Conservation (phyloP, 2,888 invertebrate species). For the Scaptomyza caliginosa region DNA sequence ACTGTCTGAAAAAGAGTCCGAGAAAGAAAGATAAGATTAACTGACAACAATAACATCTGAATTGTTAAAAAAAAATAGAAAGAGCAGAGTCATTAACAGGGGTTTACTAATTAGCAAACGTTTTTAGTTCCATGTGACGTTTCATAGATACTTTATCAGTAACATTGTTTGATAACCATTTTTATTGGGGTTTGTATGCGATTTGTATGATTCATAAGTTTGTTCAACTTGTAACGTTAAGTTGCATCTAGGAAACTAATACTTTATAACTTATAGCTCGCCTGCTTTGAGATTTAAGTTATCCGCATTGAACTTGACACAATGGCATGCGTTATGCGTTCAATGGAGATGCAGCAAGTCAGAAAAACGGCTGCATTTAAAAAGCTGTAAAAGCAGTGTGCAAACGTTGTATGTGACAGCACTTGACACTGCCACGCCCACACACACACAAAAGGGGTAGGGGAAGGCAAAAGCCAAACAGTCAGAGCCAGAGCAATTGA, state of each 20-base stretch:
- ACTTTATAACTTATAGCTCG: background rate
- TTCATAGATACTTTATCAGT: background rate
- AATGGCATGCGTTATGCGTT: constrained; percentile 15
- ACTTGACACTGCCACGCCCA: constrained; percentile 41
- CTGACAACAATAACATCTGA: background rate
- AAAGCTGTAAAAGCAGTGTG: constrained; percentile 43
- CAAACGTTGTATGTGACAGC: constrained; percentile 43
- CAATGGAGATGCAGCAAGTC: constrained; percentile 53
- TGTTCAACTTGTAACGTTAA: too few species aligned
- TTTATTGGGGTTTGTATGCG: too few species aligned
- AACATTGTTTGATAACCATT: background rate
- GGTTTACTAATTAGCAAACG: background rate
- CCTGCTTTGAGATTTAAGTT: constrained; percentile 5
- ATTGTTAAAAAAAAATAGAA: background rate
- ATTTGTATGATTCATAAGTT: background rate
- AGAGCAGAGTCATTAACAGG: background rate
- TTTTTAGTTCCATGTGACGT: background rate
- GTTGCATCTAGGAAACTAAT: too few species aligned
- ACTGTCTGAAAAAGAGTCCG: too few species aligned
- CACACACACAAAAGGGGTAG: background rate
- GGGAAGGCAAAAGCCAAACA: constrained; percentile 49
- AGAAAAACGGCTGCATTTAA: constrained; percentile 49
- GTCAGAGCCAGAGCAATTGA: constrained; percentile 65
- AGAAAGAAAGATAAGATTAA: background rate
- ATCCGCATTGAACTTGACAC: constrained; percentile 55